These are phyloP conservation scores for Ellobius talpinus DNA, from an alignment of 2,113 vertebrate species.

Conservation along the genomic window DNA sequence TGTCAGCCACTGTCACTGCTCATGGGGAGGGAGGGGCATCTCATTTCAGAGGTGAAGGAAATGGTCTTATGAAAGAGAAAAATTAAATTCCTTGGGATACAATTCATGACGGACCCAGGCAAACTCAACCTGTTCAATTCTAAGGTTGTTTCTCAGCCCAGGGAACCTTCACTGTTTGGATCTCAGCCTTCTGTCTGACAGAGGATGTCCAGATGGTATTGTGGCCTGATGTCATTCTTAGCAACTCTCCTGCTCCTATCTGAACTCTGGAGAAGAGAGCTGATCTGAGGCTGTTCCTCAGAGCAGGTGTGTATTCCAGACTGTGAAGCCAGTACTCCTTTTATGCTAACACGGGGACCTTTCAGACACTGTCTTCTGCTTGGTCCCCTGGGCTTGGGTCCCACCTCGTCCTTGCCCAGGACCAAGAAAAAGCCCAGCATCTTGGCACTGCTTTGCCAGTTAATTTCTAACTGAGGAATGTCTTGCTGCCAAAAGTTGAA, in stretches of 20 bases:
- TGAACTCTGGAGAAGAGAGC: not conserved
- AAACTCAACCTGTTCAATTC: not conserved
- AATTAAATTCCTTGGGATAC: too few species aligned
- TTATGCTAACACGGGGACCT: not conserved
- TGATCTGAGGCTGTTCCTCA: not conserved
- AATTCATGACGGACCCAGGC: not conserved
- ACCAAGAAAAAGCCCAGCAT: constrained; percentile 2
- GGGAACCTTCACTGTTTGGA: not conserved
- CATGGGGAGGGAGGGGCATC: not conserved
- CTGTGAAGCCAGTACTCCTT: too few species aligned
- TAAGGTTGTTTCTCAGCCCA: not conserved
- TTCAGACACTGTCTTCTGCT: not conserved
- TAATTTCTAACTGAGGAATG: constrained; percentile 80
- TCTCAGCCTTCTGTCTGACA: not conserved
- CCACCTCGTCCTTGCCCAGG: not conserved
- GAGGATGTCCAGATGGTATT: not conserved
- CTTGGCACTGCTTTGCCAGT: constrained; percentile 47
- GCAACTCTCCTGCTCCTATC: not conserved
- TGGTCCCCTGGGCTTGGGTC: not conserved
- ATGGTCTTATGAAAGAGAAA: not conserved
- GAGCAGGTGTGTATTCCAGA: not conserved
- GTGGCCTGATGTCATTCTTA: not conserved
- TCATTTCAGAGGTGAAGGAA: not conserved
- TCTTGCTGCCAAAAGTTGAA: constrained; percentile 53
- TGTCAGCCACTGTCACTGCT: not conserved